phyloP scores from a whole-genome alignment of 2,888 invertebrate genomes.

The Polydrusus pterygomalis region DNA sequence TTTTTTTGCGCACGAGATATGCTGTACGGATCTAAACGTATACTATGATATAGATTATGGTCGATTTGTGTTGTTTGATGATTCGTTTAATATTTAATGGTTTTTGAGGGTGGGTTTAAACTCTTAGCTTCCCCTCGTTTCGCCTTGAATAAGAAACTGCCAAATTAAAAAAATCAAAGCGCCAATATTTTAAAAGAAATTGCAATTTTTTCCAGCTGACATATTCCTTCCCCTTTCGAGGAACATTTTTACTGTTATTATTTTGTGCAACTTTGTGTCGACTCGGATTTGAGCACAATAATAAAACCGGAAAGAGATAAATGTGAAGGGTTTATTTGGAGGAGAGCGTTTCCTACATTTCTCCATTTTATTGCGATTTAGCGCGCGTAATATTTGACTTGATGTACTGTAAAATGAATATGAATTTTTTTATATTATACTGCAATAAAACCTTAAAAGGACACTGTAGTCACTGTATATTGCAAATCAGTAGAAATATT shows the following conservation, averaged over 20 bases:
- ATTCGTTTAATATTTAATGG: no score
- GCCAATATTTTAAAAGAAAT: constrained; percentile 8
- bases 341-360: constrained; percentile 10
- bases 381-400: constrained; percentile 7
- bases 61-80: no score
- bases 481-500: no score
- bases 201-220: constrained; percentile 11
- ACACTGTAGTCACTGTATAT: no score
- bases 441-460: background rate
- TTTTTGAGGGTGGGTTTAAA: no score
- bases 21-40: no score
- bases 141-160: background rate
- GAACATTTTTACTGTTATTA: constrained; percentile 32
- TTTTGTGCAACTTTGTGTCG: constrained; percentile 31
- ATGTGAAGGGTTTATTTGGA: constrained; percentile 25
- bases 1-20: no score
- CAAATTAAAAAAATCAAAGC: background rate
- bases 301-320: constrained; percentile 30
- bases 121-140: no score
- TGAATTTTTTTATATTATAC: background rate
- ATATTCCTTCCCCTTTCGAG: constrained; percentile 2
- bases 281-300: constrained; percentile 18
- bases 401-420: constrained; percentile 15
- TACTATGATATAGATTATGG: no score
- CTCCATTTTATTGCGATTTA: constrained; percentile 21